Conservation (phyloP, 2,888 invertebrate species). For the Euplagia quadripunctaria region DNA sequence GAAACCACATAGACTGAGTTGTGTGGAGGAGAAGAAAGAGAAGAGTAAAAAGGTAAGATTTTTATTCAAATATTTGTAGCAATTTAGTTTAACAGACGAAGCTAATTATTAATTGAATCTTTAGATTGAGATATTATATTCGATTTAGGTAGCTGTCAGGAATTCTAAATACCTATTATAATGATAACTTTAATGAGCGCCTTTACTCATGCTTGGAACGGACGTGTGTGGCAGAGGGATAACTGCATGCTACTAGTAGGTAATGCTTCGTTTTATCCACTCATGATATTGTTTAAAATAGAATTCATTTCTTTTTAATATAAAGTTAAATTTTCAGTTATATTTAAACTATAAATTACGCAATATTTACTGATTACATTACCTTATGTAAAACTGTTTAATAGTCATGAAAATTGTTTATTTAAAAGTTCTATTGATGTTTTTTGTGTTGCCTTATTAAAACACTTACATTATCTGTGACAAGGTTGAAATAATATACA, state of each 20-base stretch:
- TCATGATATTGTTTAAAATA: not conserved
- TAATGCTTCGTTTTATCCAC: no score
- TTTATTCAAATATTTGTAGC: not conserved
- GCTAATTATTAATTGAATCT: not conserved
- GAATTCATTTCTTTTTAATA: not conserved
- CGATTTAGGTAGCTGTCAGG: not conserved
- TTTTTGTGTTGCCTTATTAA: not conserved
- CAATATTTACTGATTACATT: no score
- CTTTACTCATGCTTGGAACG: no score
- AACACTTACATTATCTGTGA: not conserved
- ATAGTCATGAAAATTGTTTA: no score
- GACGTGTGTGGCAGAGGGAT: no score
- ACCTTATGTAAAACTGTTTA: no score
- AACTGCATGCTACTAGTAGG: no score
- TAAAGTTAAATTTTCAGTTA: not conserved
- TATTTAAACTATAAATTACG: no score
- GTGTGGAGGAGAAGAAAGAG: slow-evolving; percentile 3
- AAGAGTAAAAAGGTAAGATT: slow-evolving; percentile 15
- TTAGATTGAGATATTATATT: not conserved
- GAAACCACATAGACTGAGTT: not conserved
- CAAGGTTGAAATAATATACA: slow-evolving; percentile 36
- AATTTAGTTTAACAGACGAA: not conserved
- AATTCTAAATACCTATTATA: not conserved
- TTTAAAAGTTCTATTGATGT: not conserved
- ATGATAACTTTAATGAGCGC: not conserved